Base-by-base conservation (phyloP, 35 echinoderm and acorn worm species). In the Hemicentrotus pulcherrimus region DNA sequence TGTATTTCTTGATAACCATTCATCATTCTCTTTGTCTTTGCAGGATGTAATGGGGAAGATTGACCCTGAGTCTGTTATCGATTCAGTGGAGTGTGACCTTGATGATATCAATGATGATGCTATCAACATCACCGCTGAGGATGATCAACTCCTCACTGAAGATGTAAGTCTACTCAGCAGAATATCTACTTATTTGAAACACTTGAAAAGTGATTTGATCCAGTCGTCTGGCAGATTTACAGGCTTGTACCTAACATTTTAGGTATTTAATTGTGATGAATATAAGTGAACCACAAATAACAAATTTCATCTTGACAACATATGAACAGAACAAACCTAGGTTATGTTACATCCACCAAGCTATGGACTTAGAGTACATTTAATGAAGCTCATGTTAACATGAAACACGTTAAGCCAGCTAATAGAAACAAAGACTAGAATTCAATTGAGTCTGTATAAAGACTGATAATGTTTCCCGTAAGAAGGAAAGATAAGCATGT, bases 121-220 rank as follows among this genome's bases (percentile, higher is more conserved):
- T 18, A 94, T 96, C 45, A 96, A 96, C 70, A 86, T 96, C 61
- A 96, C 61, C 9, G 95, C 95, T 16, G 95, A 96, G 10, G 91
- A 96, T 96, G 95, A 96, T 30, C 95, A 96, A 60, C 95, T 96
- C 3, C 92, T 96, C 13, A 96, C 91, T 30, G 95, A 96, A 96
- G 95, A 96, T 88, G 95, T 96, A 96, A 96, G 88, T 90, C 33
- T 4, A 28, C 65, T 59, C 52, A 11, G 16, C 16, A 16, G 11
- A 59, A 59, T 59, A 16, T 14, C 13, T 50, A 50, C 48, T 9
- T n/a, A 48, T 48, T 48, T 5, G 4, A n/a, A n/a, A n/a, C n/a
- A n/a, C n/a, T n/a, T n/a, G n/a, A 9, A 48, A 48, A 48, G 47
- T 48, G 47, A 48, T 48, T 48, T 5, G 4, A 48, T 48, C 9